A percentile compares a stretch with the other conserved stretches of the same genome.
phyloP scores from a whole-genome alignment of 2,888 invertebrate species.

The Apantesis nais region DNA sequence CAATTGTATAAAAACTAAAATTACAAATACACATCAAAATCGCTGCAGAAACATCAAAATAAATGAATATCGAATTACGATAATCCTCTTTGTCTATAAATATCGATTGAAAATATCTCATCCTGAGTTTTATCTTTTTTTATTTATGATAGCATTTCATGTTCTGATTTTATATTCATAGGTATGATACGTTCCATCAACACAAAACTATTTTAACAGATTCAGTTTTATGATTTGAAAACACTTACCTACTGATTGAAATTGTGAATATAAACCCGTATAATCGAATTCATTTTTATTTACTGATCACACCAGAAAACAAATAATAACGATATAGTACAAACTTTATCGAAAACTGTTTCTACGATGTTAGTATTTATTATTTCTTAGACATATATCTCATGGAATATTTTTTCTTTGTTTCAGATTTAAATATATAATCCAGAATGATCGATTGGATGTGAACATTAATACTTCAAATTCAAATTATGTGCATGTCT shows the following conservation, averaged over 20 bases:
- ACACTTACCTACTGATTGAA: slow-evolving; percentile 10
- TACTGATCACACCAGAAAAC: slow-evolving; percentile 5
- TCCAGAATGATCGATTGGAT: slow-evolving; percentile 44
- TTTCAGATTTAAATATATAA: slow-evolving; percentile 47
- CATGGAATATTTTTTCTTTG: slow-evolving; percentile 36
- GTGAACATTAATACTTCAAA: slow-evolving; percentile 21
- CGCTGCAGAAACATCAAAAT: too few relatives aligned
- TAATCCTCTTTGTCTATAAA: neutral
- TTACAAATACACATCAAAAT: neutral
- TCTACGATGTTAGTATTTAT: neutral
- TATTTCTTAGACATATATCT: neutral
- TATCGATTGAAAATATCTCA: neutral
- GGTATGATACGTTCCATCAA: slow-evolving; percentile 37
- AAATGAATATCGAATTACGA: too few relatives aligned
- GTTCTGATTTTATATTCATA: slow-evolving; percentile 8
- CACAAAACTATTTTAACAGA: slow-evolving; percentile 18
- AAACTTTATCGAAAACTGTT: neutral
- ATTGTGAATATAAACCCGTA: slow-evolving; percentile 1
- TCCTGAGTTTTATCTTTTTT: neutral
- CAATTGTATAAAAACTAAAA: neutral
- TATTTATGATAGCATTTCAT: neutral
- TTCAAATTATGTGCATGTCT: slow-evolving; percentile 15
- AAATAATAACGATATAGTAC: neutral
- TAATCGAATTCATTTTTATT: neutral
- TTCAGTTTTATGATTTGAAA: slow-evolving; percentile 18